Evolutionary conservation across 1,140 invertebrate genomes (phyloP).

Genomic region (Ceratosolen solmsi): DNA sequence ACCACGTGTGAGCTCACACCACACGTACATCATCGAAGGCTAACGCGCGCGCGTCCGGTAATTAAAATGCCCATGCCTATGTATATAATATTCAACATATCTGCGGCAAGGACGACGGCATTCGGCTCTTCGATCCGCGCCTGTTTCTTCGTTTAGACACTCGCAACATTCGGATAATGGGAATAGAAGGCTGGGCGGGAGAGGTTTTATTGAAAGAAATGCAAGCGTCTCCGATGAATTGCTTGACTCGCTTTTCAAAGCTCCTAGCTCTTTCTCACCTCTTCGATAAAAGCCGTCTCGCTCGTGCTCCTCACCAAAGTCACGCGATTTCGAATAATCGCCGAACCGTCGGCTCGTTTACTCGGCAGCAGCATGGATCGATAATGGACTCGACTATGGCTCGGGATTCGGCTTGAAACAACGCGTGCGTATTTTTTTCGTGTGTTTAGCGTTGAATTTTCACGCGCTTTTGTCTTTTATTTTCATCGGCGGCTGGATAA

Average conservation of each 20-base stretch:
- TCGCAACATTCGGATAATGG: background rate
- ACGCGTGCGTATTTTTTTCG: no score
- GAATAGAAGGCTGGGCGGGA: background rate
- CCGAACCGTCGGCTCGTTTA: background rate
- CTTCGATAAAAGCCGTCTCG: no score
- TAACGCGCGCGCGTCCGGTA: conserved; percentile 6
- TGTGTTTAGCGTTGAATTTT: no score
- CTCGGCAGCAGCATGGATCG: conserved; percentile 22
- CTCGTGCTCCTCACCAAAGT: conserved; percentile 6
- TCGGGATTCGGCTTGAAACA: conserved; percentile 6
- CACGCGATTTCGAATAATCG: conserved; percentile 50
- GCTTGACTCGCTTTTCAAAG: no score
- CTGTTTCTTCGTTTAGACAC: background rate
- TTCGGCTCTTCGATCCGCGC: background rate
- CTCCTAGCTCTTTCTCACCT: no score
- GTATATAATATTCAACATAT: background rate
- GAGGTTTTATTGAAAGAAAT: background rate
- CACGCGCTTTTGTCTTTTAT: no score
- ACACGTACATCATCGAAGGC: background rate
- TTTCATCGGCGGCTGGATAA: no score
- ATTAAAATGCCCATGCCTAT: conserved; percentile 9
- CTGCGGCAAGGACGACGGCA: background rate
- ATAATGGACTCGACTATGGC: conserved; percentile 23
- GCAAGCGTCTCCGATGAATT: background rate
- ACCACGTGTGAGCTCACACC: background rate